Percentiles rank a stretch among this genome's conserved stretches.
These are phyloP conservation scores for Zosterops lateralis DNA, from an alignment of 2,113 vertebrate species.

Conservation along the genomic window DNA sequence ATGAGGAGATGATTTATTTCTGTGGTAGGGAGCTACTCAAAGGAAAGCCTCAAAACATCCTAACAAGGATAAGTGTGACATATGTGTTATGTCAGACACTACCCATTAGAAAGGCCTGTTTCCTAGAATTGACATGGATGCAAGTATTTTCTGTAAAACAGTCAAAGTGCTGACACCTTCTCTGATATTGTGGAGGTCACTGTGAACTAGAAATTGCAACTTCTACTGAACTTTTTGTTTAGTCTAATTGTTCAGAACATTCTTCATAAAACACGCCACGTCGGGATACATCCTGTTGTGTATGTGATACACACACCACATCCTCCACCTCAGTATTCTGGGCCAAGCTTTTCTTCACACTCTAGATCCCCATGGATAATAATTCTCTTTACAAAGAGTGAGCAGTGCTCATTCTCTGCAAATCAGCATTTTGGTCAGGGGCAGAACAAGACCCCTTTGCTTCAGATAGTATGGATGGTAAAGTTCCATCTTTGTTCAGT, in stretches of 20 bases:
- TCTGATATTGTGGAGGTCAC: neutral
- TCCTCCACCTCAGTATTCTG: neutral
- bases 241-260: neutral
- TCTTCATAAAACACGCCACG: neutral
- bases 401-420: neutral
- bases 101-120: constrained; percentile 25
- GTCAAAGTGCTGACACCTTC: constrained; percentile 7
- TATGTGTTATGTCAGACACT: constrained; percentile 55
- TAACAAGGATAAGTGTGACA: constrained; percentile 57
- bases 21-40: constrained; percentile 56
- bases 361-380: neutral
- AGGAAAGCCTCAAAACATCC: constrained; percentile 63
- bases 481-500: neutral
- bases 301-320: neutral
- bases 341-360: neutral
- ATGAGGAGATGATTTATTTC: constrained; percentile 59
- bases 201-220: neutral
- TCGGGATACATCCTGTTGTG: neutral
- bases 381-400: neutral
- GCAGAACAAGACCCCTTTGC: neutral
- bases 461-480: neutral
- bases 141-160: constrained; percentile 35
- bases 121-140: constrained; percentile 57
- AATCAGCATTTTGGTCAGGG: neutral
- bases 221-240: constrained; percentile 3